These are phyloP conservation scores for Gila orcuttii DNA, from an alignment of 2,113 vertebrate genomes.

Conservation along the genomic window DNA sequence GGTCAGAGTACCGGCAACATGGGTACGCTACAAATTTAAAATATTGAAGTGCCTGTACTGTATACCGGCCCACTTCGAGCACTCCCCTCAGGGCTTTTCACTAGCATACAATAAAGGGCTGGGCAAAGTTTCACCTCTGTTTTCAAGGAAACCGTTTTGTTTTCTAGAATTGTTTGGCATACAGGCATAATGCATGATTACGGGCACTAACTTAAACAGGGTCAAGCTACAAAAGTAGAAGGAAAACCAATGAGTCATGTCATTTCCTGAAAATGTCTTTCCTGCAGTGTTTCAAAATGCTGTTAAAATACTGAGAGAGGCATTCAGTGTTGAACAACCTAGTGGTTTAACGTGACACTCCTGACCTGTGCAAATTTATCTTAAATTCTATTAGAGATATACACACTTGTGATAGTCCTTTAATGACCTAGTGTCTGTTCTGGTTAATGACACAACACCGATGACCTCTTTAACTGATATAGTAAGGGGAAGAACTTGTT, in stretches of 20 bases:
- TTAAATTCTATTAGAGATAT: neutral
- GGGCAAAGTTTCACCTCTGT: neutral
- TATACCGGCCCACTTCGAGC: too few species aligned
- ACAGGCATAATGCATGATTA: neutral
- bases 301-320: constrained; percentile 3
- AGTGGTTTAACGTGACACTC: neutral
- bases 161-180: neutral
- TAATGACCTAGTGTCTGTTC: neutral
- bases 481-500: neutral
- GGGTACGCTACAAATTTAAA: too few species aligned
- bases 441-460: neutral
- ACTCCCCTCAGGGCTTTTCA: neutral
- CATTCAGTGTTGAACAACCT: neutral
- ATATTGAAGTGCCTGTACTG: too few species aligned
- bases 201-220: neutral
- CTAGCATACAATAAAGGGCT: neutral
- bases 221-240: neutral
- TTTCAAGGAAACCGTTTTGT: constrained; percentile 8
- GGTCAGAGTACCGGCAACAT: too few species aligned
- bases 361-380: neutral
- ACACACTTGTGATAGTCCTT: neutral
- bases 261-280: neutral
- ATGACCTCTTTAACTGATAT: neutral
- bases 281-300: neutral
- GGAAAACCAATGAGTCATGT: neutral